Evolutionary conservation across 2,113 vertebrate species (phyloP).

Genomic region (Paedocypris sp.): DNA sequence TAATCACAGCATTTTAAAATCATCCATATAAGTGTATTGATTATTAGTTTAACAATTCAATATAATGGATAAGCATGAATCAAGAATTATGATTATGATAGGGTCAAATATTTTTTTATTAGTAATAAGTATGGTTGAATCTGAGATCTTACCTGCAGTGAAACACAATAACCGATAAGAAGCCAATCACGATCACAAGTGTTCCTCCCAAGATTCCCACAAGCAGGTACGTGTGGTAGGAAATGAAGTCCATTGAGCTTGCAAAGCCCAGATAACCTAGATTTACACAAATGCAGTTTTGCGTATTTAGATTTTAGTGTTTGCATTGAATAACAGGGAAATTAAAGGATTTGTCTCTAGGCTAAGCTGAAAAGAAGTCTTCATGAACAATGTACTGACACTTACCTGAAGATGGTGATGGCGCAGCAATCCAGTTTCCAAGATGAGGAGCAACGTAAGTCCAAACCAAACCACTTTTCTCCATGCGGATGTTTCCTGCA

Average conservation of each 20-base stretch:
- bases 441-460: constrained; percentile 77
- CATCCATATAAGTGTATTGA: too few relatives aligned
- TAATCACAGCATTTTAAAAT: too few relatives aligned
- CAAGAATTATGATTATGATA: too few relatives aligned
- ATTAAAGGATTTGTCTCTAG: not conserved
- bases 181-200: constrained; percentile 70
- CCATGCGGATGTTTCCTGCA: constrained; percentile 65
- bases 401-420: constrained; percentile 69
- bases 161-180: constrained; percentile 79
- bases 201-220: constrained; percentile 81
- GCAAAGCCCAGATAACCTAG: constrained; percentile 65
- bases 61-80: too few relatives aligned
- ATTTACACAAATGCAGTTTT: constrained; percentile 18
- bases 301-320: not conserved
- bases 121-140: not conserved
- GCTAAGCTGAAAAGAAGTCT: not conserved
- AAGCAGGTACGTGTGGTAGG: constrained; percentile 80
- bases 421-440: constrained; percentile 86
- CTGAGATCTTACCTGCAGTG: constrained; percentile 78
- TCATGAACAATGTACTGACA: not conserved
- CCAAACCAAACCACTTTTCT: constrained; percentile 69
- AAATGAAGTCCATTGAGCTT: constrained; percentile 69
- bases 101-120: not conserved
- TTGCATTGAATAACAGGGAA: not conserved
- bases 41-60: too few relatives aligned